phyloP scores from a whole-genome alignment of 2,113 vertebrate genomes.

The Australoheros scitulus region DNA sequence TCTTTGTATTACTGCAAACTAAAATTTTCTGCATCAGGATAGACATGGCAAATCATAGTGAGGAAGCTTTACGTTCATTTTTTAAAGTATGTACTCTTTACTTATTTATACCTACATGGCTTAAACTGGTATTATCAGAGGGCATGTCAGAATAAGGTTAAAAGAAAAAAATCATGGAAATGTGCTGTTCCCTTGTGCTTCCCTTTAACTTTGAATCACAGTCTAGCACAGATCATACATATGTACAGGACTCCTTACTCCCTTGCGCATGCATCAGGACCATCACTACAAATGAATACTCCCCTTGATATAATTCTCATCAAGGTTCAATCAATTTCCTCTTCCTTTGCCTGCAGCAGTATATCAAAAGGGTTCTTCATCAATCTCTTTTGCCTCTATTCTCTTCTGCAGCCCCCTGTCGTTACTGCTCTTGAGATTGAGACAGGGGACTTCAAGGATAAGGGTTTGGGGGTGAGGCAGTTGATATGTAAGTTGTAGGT shows the following conservation, averaged over 20 bases:
- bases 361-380: slow-evolving; percentile 74
- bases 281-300: slow-evolving; percentile 66
- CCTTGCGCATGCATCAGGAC: slow-evolving; percentile 49
- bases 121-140: slow-evolving; percentile 57
- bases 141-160: slow-evolving; percentile 46
- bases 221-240: slow-evolving; percentile 67
- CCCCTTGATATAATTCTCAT: slow-evolving; percentile 77
- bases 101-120: slow-evolving; percentile 43
- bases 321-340: slow-evolving; percentile 74
- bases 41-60: not conserved
- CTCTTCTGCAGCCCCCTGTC: slow-evolving; percentile 7
- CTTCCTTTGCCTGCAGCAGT: slow-evolving; percentile 74
- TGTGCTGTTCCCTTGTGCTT: slow-evolving; percentile 52
- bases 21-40: not conserved
- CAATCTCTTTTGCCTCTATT: slow-evolving; percentile 42
- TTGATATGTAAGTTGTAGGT: not conserved
- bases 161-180: slow-evolving; percentile 56
- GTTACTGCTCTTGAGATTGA: slow-evolving; percentile 38
- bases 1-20: not conserved
- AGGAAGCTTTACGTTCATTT: slow-evolving; percentile 5
- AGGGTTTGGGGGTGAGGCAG: not conserved
- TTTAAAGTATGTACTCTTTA: slow-evolving; percentile 38
- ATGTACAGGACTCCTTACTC: slow-evolving; percentile 61
- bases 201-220: slow-evolving; percentile 66
- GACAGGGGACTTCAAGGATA: slow-evolving; percentile 40